These are phyloP conservation scores for Archilochus colubris DNA, from an alignment of 2,113 vertebrate genomes.

Conservation along the genomic window DNA sequence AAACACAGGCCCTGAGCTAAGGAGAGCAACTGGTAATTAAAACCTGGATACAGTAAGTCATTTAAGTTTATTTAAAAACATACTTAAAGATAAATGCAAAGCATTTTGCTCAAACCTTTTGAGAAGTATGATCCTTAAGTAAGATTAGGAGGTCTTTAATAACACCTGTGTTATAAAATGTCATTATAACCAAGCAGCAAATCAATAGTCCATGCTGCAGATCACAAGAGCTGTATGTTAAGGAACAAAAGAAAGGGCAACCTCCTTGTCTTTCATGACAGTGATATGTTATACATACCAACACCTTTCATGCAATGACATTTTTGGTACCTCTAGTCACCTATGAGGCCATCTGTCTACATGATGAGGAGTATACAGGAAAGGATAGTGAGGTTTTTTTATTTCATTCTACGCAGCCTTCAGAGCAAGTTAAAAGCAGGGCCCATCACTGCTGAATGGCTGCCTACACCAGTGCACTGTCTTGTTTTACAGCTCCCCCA, in stretches of 20 bases:
- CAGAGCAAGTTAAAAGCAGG: not conserved
- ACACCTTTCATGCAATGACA: not conserved
- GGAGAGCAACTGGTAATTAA: constrained; percentile 12
- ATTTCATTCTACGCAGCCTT: not conserved
- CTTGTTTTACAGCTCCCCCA: not conserved
- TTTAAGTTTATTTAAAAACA: constrained; percentile 39
- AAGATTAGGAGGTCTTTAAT: constrained; percentile 54
- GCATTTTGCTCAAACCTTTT: constrained; percentile 55
- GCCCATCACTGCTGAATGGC: not conserved
- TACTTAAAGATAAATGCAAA: constrained; percentile 31
- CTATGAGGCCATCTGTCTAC: not conserved
- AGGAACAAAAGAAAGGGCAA: not conserved
- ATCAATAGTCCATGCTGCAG: constrained; percentile 16
- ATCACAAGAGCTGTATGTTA: not conserved
- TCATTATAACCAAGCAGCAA: constrained; percentile 51
- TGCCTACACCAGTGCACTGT: not conserved
- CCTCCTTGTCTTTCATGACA: not conserved
- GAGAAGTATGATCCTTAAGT: constrained; percentile 41
- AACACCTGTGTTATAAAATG: constrained; percentile 55
- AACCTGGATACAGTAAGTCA: not conserved
- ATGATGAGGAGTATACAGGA: not conserved
- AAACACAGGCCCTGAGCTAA: not conserved
- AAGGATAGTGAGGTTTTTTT: not conserved
- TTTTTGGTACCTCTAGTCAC: not conserved
- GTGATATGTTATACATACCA: not conserved